phyloP scores from a whole-genome alignment of 2,888 invertebrate species.

The Lepidochitona cinerea region DNA sequence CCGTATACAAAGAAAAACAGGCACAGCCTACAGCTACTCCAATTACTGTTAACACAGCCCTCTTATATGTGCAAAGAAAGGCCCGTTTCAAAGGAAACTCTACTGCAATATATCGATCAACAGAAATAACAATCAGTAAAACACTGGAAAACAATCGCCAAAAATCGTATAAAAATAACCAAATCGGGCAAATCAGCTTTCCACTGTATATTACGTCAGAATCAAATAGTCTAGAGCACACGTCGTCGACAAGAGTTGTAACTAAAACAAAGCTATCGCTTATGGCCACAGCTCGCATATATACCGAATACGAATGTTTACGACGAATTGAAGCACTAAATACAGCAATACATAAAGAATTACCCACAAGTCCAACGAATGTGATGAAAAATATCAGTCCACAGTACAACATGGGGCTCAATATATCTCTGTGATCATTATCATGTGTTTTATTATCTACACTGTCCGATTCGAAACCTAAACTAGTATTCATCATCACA shows the following conservation, averaged over 20 bases:
- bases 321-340: background rate
- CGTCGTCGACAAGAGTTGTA: background rate
- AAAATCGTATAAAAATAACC: background rate
- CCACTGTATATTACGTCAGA: background rate
- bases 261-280: background rate
- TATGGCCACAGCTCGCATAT: background rate
- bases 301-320: background rate
- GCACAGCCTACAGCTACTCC: background rate
- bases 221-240: background rate
- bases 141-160: background rate
- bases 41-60: background rate
- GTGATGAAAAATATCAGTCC: no score
- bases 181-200: background rate
- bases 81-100: background rate
- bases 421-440: no score
- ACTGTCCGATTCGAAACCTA: no score
- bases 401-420: no score
- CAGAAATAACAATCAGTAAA: background rate
- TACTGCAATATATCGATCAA: background rate
- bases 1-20: background rate
- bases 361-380: background rate
- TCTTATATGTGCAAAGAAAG: background rate
- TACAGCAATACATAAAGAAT: background rate
- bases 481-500: no score
- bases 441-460: no score